Evolutionary conservation across 2,113 vertebrate species (phyloP).

Genomic region (Bujurquina vittata): DNA sequence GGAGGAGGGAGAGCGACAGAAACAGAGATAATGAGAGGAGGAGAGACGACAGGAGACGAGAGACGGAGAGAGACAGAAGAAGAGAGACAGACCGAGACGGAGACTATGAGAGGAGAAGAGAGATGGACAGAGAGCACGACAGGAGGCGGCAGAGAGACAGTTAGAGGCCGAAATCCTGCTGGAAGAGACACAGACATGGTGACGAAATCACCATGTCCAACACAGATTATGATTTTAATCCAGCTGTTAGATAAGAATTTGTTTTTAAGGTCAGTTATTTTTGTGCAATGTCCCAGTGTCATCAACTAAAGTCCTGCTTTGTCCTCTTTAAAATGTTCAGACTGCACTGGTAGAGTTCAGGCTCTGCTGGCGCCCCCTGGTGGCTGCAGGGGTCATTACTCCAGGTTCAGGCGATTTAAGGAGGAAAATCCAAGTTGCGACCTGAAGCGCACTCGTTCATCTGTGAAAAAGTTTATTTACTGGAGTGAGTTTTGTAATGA

Average conservation of each 20-base stretch:
- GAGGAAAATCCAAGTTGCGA: too few relatives aligned
- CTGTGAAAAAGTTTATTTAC: background rate
- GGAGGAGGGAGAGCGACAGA: background rate
- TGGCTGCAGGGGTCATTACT: background rate
- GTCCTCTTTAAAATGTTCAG: background rate
- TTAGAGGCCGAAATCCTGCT: too few relatives aligned
- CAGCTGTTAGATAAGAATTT: background rate
- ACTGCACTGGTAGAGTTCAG: too few relatives aligned
- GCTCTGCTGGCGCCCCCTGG: background rate
- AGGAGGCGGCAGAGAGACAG: background rate
- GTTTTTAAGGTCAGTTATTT: too few relatives aligned
- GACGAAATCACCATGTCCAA: background rate
- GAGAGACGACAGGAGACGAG: conserved; percentile 25
- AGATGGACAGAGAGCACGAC: background rate
- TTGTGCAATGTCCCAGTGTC: accelerated
- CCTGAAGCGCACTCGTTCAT: background rate
- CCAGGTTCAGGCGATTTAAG: background rate
- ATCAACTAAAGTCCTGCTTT: background rate
- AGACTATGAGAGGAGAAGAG: background rate
- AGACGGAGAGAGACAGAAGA: background rate
- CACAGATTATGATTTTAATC: background rate
- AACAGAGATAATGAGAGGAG: conserved; percentile 3
- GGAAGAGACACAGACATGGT: background rate
- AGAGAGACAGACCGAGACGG: background rate
- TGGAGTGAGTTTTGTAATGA: background rate